Base-by-base conservation (phyloP, 2,113 vertebrate genomes). In the Semnornis frantzii region DNA sequence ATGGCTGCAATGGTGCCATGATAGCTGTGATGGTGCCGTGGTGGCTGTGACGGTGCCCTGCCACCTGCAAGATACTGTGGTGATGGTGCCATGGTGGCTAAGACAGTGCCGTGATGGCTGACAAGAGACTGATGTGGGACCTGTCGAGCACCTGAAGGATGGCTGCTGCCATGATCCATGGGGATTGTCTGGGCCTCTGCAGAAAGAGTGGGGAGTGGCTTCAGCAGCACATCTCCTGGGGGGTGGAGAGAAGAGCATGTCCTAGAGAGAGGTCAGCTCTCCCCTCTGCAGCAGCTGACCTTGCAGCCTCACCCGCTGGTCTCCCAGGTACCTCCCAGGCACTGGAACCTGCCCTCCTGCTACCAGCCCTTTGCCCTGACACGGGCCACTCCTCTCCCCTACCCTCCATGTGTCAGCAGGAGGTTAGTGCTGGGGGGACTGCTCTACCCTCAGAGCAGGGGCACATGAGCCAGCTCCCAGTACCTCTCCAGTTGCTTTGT, bases 231-330 rank as follows among this genome's bases (percentile, higher is more conserved):
- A 13, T 9, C 34, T 25, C 0, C 34, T 11, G 1, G 21, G 37
- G 70, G 28, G 2, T 30, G 48, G 10, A 21, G 15, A 15, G 50
- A 25, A 20, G 65, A 44, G 12, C 1, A 16, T 5, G 5, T 3
- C 0, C 0, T n/a, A 31, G 3, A 10, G 3, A 10, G 14, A 0
- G 7, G 13, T n/a, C 30, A 8, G 16, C 3, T 73, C 9, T 81
- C 34, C 28, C 21, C 46, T 10, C 8, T 25, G 30, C 27, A 12
- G 0, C 4, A 0, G 1, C 9, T 14, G 48, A 42, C 54, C 25
- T 54, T 25, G 33, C 69, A 5, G 74, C 3, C 21, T 12, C 12
- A 25, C n/a, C 7, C 15, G 1, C 37, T 28, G 17, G 17, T 63
- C 65, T 55, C 52, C 52, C 37, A 9, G 37, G 28, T 1, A 2